Percentiles rank a stretch among this genome's conserved stretches.
phyloP scores from a whole-genome alignment of 1,140 invertebrate genomes.

The Sminthurides bifidus region DNA sequence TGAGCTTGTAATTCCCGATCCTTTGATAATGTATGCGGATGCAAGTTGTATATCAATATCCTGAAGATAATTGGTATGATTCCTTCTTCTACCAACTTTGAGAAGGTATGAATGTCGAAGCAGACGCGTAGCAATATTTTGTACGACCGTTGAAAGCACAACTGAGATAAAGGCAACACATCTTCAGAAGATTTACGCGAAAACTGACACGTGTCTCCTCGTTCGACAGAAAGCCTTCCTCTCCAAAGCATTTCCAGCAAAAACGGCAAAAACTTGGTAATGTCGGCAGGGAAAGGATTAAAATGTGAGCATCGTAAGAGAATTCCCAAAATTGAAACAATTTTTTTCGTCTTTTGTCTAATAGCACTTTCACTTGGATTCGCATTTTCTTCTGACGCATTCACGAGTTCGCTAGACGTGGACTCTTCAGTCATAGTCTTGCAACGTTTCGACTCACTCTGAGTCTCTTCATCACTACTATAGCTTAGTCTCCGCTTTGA shows the following conservation, averaged over 20 bases:
- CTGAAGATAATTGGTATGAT: slow-evolving; percentile 1
- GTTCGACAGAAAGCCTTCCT: background rate
- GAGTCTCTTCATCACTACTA: background rate
- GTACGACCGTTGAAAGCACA: slow-evolving; percentile 1
- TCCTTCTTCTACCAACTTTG: background rate
- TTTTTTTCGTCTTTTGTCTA: background rate
- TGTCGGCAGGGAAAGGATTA: background rate
- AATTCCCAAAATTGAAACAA: background rate
- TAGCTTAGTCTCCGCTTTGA: background rate
- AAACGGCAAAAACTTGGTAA: slow-evolving; percentile 3
- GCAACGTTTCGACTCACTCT: too few species aligned
- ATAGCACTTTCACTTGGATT: too few species aligned
- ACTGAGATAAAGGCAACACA: background rate
- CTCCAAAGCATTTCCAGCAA: slow-evolving; percentile 2
- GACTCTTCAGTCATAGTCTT: too few species aligned
- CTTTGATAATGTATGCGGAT: too few species aligned
- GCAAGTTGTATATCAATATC: background rate
- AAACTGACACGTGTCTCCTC: background rate
- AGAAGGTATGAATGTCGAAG: background rate
- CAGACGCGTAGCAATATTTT: background rate
- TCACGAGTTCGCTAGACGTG: too few species aligned
- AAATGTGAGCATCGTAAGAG: background rate
- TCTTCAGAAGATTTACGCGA: background rate
- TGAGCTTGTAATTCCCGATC: background rate
- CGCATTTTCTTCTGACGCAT: too few species aligned